These are phyloP conservation scores for Drosophila paranaensis DNA, from an alignment of 2,888 invertebrate species.

Conservation along the genomic window DNA sequence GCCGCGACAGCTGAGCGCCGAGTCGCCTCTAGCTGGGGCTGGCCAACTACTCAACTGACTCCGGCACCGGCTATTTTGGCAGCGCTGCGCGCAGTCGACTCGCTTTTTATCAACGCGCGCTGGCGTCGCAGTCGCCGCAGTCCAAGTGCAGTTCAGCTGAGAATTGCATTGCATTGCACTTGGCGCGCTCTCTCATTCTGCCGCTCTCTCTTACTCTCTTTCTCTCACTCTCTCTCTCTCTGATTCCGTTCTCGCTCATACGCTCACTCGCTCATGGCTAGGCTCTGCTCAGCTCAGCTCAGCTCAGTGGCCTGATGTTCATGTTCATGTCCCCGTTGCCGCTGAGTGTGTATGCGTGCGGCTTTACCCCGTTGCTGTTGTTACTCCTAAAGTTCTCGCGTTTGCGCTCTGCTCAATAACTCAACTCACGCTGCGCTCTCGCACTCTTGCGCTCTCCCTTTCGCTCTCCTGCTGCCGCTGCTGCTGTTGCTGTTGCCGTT, in stretches of 20 bases:
- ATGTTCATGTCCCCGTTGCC: slow-evolving; percentile 29
- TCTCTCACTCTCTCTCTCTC: slow-evolving; percentile 21
- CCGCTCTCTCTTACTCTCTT: slow-evolving; percentile 16
- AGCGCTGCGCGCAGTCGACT: slow-evolving; percentile 72
- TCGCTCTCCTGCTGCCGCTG: slow-evolving; percentile 13
- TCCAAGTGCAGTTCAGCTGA: slow-evolving; percentile 34
- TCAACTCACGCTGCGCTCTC: slow-evolving; percentile 52
- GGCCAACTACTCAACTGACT: slow-evolving; percentile 51
- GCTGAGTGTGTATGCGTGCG: slow-evolving; percentile 34
- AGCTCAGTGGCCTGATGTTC: slow-evolving; percentile 17
- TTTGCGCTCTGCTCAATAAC: slow-evolving; percentile 72
- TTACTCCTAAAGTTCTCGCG: slow-evolving; percentile 74
- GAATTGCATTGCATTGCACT: slow-evolving; percentile 67
- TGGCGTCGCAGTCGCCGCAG: slow-evolving; percentile 62
- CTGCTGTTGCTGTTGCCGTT: slow-evolving; percentile 11
- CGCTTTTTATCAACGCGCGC: slow-evolving; percentile 78
- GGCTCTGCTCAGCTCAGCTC: slow-evolving; percentile 14
- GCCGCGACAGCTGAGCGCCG: slow-evolving; percentile 36
- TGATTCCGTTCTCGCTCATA: slow-evolving; percentile 14
- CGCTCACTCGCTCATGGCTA: slow-evolving; percentile 17
- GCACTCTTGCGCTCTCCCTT: slow-evolving; percentile 25
- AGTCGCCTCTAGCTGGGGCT: slow-evolving; percentile 17
- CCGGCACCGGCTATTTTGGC: slow-evolving; percentile 73
- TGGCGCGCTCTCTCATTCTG: slow-evolving; percentile 32
- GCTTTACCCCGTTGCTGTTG: slow-evolving; percentile 62